phyloP scores from a whole-genome alignment of 2,888 invertebrate species.

The Zygothrica quintamaculata region DNA sequence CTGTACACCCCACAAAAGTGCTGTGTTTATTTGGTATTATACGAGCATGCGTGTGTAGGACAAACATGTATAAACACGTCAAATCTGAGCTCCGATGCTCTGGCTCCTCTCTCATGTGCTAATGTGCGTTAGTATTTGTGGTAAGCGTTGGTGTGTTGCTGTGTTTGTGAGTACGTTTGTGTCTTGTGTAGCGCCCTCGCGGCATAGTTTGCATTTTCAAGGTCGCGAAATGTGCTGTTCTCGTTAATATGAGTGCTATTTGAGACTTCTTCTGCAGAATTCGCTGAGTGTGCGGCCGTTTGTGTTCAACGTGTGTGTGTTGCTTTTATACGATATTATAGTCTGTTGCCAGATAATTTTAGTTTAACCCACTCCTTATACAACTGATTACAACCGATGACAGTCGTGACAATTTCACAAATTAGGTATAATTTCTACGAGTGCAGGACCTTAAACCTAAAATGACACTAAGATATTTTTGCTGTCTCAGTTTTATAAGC shows the following conservation, averaged over 20 bases:
- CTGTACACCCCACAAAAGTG: neutral
- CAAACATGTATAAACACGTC: slow-evolving; percentile 24
- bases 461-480: slow-evolving; percentile 51
- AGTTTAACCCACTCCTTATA: slow-evolving; percentile 6
- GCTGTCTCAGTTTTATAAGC: slow-evolving; percentile 19
- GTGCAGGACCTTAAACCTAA: slow-evolving; percentile 44
- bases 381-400: slow-evolving; percentile 59
- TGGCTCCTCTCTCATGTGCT: slow-evolving; percentile 27
- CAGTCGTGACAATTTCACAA: slow-evolving; percentile 48
- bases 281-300: slow-evolving; percentile 56
- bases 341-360: slow-evolving; percentile 76
- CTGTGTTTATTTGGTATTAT: slow-evolving; percentile 6
- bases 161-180: too few relatives aligned
- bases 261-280: slow-evolving; percentile 60
- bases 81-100: slow-evolving; percentile 7
- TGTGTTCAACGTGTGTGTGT: slow-evolving; percentile 63
- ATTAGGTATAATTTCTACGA: slow-evolving; percentile 76
- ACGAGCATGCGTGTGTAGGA: slow-evolving; percentile 33
- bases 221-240: slow-evolving; percentile 50
- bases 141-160: slow-evolving; percentile 22
- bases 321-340: slow-evolving; percentile 53
- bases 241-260: slow-evolving; percentile 12
- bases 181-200: slow-evolving; percentile 73
- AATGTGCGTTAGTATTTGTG: neutral
- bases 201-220: slow-evolving; percentile 80